Base-by-base conservation (phyloP, 2,888 invertebrate species). In the Agrotis puta region DNA sequence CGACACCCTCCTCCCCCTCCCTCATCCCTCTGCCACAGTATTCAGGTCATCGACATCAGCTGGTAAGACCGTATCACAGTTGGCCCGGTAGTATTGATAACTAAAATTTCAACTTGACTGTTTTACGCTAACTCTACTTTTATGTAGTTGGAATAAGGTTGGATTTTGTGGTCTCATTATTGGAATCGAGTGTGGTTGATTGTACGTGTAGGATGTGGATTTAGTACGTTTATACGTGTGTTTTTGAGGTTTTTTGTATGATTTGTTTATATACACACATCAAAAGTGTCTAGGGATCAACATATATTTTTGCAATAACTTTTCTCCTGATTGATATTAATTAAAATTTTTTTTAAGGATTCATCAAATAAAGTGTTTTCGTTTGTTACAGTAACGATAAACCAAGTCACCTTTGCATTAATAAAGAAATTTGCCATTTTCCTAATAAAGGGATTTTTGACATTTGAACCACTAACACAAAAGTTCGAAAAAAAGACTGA, bases 31-130 rank as follows among this genome's bases (percentile, higher is more conserved):
- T 50, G 87, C 88, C 89, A 87, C 84, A 48, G 86, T 77, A 87
- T 86, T 77, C 87, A 84, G 94, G 93, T 94, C 94, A 92, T 90
- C 86, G 93, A 93, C 93, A 88, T 87, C 87, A 89, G 88, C 87
- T 88, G 88, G 65, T 45, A 47, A 62, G 63, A 54, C 27, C 62
- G 62, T 54, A 33, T 61, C 78, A 39, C 63, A 45, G 51, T 56
- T 50, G 53, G 62, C 77, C 57, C 51, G 65, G 65, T 65, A 59
- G 63, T 67, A 67, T 24, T 9, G n/a, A 22, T 47, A 65, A 1
- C 33, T n/a, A 9, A 24, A 6, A 7, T 24, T 0, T 33, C 9
- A 33, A 18, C 56, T 7, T 57, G 14, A 33, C 39, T 16, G 22
- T 47, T 68, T 68, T 2, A 22, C 18, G 13, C 45, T 33, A 4